Evolutionary conservation across 1,140 invertebrate genomes (phyloP), one percentile per base, ranked within the genome.

Genomic region (Probaryconus sp.): DNA sequence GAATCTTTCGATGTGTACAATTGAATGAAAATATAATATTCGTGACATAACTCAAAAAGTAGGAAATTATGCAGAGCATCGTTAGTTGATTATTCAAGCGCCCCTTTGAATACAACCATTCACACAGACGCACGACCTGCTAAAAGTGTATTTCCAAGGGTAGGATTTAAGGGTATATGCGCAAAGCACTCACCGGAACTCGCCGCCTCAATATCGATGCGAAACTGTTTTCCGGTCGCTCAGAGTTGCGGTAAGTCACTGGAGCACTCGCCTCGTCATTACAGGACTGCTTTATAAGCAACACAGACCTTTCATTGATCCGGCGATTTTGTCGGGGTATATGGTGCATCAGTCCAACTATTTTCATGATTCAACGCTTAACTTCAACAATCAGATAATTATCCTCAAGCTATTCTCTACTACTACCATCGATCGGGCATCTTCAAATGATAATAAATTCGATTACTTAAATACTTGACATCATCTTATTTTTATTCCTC

Each of bases 201-300:
- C 47, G 28, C 28, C 48, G 63, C 50, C 63, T 67, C 51, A 37
- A 67, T 67, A 67, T 67, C 63, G 63, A 67, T 48, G 33, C 42
- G 24, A 56, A 67, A 67, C 51, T 48, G 31, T 37, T 67, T 67
- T 50, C 51, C 43, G 43, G 33, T 56, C 26, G 37, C 38, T 45
- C 48, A 13, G 18, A 38, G 17, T 20, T 45, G 43, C 51, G 51
- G 43, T 24, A 47, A 56, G 43, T 67, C 37, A 45, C 7, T 45
- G 38, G 40, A 64, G 40, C 48, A 45, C 40, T 65, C 48, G 20
- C 35, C 18, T 18, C 40, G 18, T 45, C 47, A 64, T 64, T 51
- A 43, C 35, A 26, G 0, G 5, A 35, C 38, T 37, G 61, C 48
- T 65, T 55, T 63, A 38, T 11, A 63, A 51, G 45, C 56, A 11